Evolutionary conservation across 2,797 vertebrate genomes (phyloP).

Genomic region (Lepus oiostolus): DNA sequence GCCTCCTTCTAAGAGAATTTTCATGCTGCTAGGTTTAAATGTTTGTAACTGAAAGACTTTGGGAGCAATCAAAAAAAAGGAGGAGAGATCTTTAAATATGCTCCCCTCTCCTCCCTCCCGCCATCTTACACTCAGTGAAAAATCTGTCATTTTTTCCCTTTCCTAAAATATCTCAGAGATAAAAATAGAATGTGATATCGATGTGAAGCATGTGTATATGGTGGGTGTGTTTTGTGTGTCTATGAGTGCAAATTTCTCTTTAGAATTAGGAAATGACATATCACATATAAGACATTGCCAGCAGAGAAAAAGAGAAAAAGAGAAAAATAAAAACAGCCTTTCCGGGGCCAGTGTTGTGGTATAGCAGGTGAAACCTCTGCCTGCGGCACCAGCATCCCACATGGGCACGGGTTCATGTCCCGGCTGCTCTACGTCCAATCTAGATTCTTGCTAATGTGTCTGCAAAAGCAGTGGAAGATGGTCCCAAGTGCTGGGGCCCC

Average conservation of each 20-base stretch:
- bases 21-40: not conserved
- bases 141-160: conserved; percentile 16
- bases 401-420: no score
- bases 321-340: not conserved
- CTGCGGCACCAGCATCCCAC: no score
- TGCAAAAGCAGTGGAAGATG: no score
- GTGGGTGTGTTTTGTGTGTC: not conserved
- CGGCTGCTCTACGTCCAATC: no score
- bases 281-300: not conserved
- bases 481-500: no score
- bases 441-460: no score
- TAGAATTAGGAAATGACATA: conserved; percentile 1
- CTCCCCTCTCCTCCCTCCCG: not conserved
- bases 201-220: not conserved
- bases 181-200: conserved; percentile 36
- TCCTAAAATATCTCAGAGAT: not conserved
- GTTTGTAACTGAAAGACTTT: not conserved
- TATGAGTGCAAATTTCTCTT: not conserved
- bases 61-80: not conserved
- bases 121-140: conserved; percentile 22
- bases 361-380: no score
- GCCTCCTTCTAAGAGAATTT: conserved; percentile 41
- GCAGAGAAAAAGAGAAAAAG: not conserved
- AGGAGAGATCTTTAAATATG: not conserved
- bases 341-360: not conserved